Base-by-base conservation (phyloP, 2,113 vertebrate species). In the Malurus melanocephalus region DNA sequence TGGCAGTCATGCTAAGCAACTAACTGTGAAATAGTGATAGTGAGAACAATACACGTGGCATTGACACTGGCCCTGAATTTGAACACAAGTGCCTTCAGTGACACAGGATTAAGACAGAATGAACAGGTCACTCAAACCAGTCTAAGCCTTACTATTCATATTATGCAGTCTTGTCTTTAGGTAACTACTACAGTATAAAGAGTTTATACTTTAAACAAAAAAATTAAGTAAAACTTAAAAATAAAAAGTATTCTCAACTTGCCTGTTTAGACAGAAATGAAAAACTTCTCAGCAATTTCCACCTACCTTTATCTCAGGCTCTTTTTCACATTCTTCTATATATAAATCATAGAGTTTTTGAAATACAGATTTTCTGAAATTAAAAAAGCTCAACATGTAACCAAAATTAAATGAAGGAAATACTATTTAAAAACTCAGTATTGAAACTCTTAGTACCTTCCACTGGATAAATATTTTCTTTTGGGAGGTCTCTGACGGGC, bases 331-430 rank as follows among this genome's bases (percentile, higher is more conserved):
- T 98, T 99, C 99, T 95, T 99, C 99, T 92, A 99, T 98, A 96
- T 99, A 99, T 45, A 99, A 96, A 96, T 99, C 99, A 98, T 99
- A 99, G 77, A 99, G 98, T 95, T 99, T 99, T 97, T 99, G 99
- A 98, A 99, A 99, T 87, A 99, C 96, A 94, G 99, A 99, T 97
- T 99, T 99, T 96, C 98, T 98, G 96, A 89, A 97, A 96, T 89
- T 8, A 73, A 60, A 93, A 92, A 87, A 48, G 43, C 24, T 90
- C 74, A 71, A 62, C 10, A 93, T 88, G 69, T 95, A 94, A 94
- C 74, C 16, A 93, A 73, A 72, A 88, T n/a, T 72, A 90, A 87
- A 74, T 24, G 7, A 72, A 93, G 80, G 6, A 91, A 88, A 82
- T 35, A 2, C 7, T 61, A 89, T 27, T 82, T 74, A 89, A 85